phyloP scores from a whole-genome alignment of 2,888 invertebrate genomes.

The Pediacus dermestoides region DNA sequence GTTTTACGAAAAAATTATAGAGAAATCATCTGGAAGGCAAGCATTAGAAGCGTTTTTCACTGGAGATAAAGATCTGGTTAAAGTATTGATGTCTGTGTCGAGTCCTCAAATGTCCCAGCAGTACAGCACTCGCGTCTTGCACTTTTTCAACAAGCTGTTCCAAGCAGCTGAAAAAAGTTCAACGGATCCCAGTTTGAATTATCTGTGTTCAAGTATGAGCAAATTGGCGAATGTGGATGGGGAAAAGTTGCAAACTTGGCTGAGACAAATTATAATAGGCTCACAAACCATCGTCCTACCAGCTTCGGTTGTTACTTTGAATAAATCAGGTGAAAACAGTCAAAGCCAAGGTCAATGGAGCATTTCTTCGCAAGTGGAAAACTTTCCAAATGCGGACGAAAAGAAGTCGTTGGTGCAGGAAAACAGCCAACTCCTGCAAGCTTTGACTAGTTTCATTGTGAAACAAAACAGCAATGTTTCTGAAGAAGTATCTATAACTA shows the following conservation, averaged over 20 bases:
- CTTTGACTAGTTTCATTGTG: conserved; percentile 69
- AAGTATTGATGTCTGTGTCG: conserved; percentile 76
- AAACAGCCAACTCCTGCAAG: conserved; percentile 67
- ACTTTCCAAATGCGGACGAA: conserved; percentile 45
- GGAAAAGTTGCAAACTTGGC: conserved; percentile 61
- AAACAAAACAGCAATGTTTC: conserved; percentile 62
- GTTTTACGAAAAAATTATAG: conserved; percentile 83
- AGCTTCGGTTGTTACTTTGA: background rate
- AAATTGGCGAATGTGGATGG: conserved; percentile 64
- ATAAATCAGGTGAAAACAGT: conserved; percentile 3
- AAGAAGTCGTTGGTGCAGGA: conserved; percentile 59
- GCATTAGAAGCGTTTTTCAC: conserved; percentile 82
- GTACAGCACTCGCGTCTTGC: conserved; percentile 76
- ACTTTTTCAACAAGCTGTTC: conserved; percentile 73
- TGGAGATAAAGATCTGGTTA: conserved; percentile 67
- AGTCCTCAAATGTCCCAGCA: conserved; percentile 61
- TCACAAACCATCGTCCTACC: conserved; percentile 8
- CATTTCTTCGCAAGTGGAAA: conserved; percentile 13
- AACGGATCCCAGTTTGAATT: conserved; percentile 61
- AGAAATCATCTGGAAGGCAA: conserved; percentile 74
- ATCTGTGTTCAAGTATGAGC: conserved; percentile 64
- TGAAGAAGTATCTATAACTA: conserved; percentile 60
- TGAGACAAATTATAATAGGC: conserved; percentile 64
- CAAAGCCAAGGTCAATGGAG: conserved; percentile 15
- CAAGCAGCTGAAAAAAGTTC: conserved; percentile 61